Evolutionary conservation across 2,888 invertebrate species (phyloP), one percentile per base, ranked within the genome.

Genomic region (Meandrusa payeni): DNA sequence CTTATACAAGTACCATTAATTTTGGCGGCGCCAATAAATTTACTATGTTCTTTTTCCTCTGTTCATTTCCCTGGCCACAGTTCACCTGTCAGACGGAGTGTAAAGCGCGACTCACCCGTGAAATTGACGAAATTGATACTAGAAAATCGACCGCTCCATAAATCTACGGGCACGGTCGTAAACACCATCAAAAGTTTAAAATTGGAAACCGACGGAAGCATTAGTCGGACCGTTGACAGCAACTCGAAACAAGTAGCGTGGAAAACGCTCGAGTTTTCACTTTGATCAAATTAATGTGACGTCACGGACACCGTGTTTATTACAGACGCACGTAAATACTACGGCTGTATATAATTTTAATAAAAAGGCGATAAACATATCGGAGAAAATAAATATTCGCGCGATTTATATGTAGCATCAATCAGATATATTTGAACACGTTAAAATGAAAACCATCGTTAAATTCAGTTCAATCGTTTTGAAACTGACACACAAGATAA

Each of bases 151-250:
- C 59, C 61, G 56, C 50, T 56, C 62, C 59, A 74, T 75, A 79
- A 78, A 78, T 70, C 61, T 54, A 53, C 55, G 52, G n/a, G 54
- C 50, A 50, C 49, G 50, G 54, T 61, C 55, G 64, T 77, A 78
- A 81, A 82, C 76, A 75, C 68, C 74, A 78, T 82, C 77, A 75
- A 72, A 80, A 82, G 79, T 80, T 82, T 79, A 76, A 77, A 80
- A 78, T 79, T 76, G 73, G 78, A 75, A 69, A 51, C 65, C 71
- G 67, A 71, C 80, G 83, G 82, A 85, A 82, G 79, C 86, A 85
- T 86, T 86, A 86, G 81, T 67, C 48, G 71, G 67, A 61, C 64
- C 64, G 85, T 73, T 80, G 86, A 86, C 82, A 80, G 83, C 72
- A 65, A 69, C 69, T 72, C 64, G 76, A 66, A 73, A 74, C 77